phyloP scores from a whole-genome alignment of 2,797 vertebrate genomes.

The Simalia tracyae region DNA sequence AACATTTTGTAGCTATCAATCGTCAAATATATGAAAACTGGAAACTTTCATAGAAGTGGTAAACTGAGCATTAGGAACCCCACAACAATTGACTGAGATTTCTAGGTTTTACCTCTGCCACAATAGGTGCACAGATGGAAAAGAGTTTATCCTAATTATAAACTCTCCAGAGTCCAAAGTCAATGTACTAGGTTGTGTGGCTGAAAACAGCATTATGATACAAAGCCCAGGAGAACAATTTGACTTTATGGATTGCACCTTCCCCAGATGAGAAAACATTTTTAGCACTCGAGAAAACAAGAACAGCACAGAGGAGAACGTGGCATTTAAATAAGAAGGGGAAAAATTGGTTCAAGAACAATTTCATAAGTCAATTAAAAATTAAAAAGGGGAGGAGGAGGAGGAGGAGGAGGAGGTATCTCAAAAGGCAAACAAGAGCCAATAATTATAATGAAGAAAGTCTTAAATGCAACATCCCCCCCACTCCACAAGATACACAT shows the following conservation, averaged over 20 bases:
- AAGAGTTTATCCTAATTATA: background rate
- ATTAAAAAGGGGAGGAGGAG: background rate
- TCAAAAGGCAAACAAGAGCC: background rate
- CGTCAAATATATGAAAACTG: too few relatives aligned
- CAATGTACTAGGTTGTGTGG: background rate
- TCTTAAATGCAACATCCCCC: background rate
- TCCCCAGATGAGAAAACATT: background rate
- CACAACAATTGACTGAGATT: background rate
- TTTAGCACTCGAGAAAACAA: background rate
- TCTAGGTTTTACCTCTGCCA: background rate
- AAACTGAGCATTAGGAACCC: background rate
- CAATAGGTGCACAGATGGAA: background rate
- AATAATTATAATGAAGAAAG: background rate
- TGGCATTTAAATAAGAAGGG: background rate
- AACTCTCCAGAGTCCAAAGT: background rate
- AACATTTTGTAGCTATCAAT: too few relatives aligned
- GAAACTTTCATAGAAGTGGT: background rate
- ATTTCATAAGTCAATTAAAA: background rate
- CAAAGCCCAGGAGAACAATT: background rate
- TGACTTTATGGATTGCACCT: slow-evolving; percentile 9
- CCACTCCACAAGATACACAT: background rate
- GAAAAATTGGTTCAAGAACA: background rate
- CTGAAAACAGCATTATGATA: background rate
- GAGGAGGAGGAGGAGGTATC: background rate
- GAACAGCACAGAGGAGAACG: background rate